phyloP scores from a whole-genome alignment of 92 coral and sea anemone genomes.

The Blastomussa wellsi region DNA sequence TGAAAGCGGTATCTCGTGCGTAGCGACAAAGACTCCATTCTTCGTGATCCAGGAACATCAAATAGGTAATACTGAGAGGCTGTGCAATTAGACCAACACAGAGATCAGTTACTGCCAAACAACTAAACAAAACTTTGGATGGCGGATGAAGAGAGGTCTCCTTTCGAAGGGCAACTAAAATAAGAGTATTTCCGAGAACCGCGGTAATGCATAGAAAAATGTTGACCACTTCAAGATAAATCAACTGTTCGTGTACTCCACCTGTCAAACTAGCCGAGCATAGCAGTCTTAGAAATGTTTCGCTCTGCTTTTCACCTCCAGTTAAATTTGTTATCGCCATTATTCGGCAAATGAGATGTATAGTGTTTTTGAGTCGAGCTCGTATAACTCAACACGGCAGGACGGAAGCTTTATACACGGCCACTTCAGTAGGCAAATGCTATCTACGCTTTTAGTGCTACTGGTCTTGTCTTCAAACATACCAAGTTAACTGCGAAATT shows the following conservation, averaged over 20 bases:
- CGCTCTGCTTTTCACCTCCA: neutral
- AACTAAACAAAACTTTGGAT: conserved; percentile 1
- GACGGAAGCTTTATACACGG: too few relatives aligned
- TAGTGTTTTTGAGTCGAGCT: too few relatives aligned
- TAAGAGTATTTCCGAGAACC: neutral
- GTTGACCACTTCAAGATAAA: neutral
- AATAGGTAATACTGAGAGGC: neutral
- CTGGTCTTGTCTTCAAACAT: too few relatives aligned
- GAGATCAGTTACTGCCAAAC: conserved; percentile 16
- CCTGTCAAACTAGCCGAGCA: neutral
- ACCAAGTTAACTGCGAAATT: too few relatives aligned
- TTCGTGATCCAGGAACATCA: neutral
- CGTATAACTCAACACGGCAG: too few relatives aligned
- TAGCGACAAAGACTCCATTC: neutral
- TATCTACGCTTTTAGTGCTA: too few relatives aligned
- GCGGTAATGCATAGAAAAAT: neutral
- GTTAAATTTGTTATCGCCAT: neutral
- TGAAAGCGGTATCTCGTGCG: neutral
- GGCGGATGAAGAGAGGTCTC: conserved; percentile 11
- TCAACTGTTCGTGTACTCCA: neutral
- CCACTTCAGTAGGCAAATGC: too few relatives aligned
- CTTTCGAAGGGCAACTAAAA: neutral
- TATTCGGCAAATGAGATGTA: neutral
- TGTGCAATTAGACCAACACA: neutral
- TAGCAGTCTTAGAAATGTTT: neutral